A percentile compares a stretch with the other conserved stretches of the same genome.
Evolutionary conservation across 2,797 vertebrate species (phyloP).

Genomic region (Cottoperca gobio): DNA sequence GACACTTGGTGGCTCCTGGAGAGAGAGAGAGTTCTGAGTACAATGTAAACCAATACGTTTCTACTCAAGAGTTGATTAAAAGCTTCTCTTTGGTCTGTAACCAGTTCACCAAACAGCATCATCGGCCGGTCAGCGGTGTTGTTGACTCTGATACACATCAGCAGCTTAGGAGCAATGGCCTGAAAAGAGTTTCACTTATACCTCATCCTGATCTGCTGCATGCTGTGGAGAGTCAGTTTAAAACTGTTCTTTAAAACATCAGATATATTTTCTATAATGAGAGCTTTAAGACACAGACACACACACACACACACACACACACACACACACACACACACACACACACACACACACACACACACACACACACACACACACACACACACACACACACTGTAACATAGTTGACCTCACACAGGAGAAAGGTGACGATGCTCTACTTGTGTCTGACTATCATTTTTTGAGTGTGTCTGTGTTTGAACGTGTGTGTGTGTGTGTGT

Average conservation of each 20-base stretch:
- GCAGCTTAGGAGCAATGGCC: conserved; percentile 9
- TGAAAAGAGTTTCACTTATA: background rate
- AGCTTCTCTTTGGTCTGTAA: conserved; percentile 47
- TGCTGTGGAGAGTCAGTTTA: background rate
- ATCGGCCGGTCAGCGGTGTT: conserved; percentile 31
- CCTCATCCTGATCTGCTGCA: background rate
- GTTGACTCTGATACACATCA: conserved; percentile 68
- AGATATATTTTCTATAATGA: background rate
- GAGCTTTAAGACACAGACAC: background rate
- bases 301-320: no score
- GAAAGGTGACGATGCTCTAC: conserved; percentile 36
- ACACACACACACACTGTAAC: conserved; percentile 11
- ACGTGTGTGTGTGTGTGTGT: conserved; percentile 13
- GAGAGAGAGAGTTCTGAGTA: no score
- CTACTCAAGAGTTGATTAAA: conserved; percentile 41
- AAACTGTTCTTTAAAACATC: background rate
- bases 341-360: conserved; percentile 12
- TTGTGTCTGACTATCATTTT: conserved; percentile 37
- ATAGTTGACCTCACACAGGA: conserved; percentile 23
- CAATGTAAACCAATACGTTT: conserved; percentile 14
- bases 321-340: conserved; percentile 13
- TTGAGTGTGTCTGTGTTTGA: conserved; percentile 17
- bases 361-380: conserved; percentile 9
- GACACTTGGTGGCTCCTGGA: background rate
- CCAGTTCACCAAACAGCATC: conserved; percentile 39